Base-by-base conservation (phyloP, 2,797 vertebrate genomes). In the Falco concolor region DNA sequence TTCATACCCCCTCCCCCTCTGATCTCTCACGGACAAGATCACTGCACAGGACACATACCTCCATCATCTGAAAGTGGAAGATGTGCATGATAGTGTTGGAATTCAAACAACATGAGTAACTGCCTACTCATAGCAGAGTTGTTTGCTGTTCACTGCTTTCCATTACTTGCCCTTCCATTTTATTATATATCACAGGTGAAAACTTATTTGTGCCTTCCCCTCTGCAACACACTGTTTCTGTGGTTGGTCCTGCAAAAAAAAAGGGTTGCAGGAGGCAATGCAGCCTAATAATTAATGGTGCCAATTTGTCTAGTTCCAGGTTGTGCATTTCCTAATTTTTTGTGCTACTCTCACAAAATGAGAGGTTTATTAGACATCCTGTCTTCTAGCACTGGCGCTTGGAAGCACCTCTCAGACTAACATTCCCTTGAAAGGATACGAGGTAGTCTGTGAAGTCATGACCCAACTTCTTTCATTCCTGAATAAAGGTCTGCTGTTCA, bases 311-410 rank as follows among this genome's bases (percentile, higher is more conserved):
- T 87, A 38, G 52, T 74, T 84, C 56, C 63, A 82, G 25, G 8
- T 79, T 0, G 0, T 73, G 32, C n/a, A 74, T 95, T 95, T 96
- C 77, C 67, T 76, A 94, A 82, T 84, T 87, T 84, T 84, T 67
- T 28, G 13, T 79, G 75, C 44, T 79, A 63, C 81, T 90, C 36
- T 79, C 34, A 70, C 0, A 2, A 75, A 82, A 74, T 11, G 23
- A 78, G 75, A 82, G 56, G 60, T 45, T 90, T 94, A 32, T 87
- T 93, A 87, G 84, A 89, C 90, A 90, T 79, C 80, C 74, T 70
- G 77, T 73, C 94, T 94, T 83, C 86, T 78, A 34, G 12, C 67
- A 40, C 85, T 94, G 56, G 61, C 0, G 0, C 68, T 61, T 86
- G 73, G 64, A 75, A 45, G 12, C 14, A 6, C 88, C 73, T 88